Evolutionary conservation across 2,797 vertebrate species (phyloP).

Genomic region (Miichthys miiuy): DNA sequence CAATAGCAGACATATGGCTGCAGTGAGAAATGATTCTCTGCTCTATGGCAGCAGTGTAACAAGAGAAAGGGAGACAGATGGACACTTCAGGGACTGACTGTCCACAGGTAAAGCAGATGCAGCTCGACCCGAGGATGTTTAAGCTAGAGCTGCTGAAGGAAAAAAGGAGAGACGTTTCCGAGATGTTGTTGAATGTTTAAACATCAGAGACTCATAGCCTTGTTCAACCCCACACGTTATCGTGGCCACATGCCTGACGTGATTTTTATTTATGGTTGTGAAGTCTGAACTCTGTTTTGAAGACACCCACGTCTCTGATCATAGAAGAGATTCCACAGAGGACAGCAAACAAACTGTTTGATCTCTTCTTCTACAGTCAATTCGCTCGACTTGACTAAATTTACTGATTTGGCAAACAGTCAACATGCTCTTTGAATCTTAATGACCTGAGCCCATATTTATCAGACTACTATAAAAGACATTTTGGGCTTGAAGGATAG

Average conservation of each 20-base stretch:
- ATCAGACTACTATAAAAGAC: background rate
- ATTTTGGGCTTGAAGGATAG: background rate
- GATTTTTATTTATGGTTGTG: background rate
- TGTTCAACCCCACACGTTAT: background rate
- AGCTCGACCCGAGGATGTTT: background rate
- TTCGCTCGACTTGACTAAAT: background rate
- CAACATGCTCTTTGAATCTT: background rate
- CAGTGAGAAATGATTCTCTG: slow-evolving; percentile 40
- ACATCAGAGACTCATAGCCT: background rate
- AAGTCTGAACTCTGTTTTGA: slow-evolving; percentile 4
- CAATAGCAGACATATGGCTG: slow-evolving; percentile 78
- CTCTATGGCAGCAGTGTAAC: slow-evolving; percentile 46
- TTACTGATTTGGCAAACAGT: background rate
- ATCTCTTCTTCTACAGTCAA: background rate
- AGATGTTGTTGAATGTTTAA: background rate
- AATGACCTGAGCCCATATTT: background rate
- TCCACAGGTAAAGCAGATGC: slow-evolving; percentile 22
- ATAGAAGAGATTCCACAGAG: background rate
- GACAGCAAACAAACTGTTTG: background rate
- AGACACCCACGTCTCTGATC: background rate
- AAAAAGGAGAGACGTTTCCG: background rate
- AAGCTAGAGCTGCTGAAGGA: background rate
- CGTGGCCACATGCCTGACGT: background rate
- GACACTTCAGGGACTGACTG: slow-evolving; percentile 21
- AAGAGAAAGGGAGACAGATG: slow-evolving; percentile 60